Conservation (phyloP, 2,113 vertebrate species). For the Dipodomys spectabilis region DNA sequence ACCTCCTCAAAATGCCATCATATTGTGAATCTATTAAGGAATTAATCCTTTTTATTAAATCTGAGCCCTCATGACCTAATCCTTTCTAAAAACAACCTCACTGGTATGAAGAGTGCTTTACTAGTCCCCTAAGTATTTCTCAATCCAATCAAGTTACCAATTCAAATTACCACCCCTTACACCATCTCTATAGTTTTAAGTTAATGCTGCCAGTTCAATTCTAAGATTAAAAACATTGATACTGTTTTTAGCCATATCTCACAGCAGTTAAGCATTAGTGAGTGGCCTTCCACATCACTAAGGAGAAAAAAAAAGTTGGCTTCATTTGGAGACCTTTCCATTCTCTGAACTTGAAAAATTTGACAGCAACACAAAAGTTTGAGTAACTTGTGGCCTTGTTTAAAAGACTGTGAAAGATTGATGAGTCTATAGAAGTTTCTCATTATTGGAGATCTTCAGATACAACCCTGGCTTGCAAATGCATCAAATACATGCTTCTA, state of each 20-base stretch:
- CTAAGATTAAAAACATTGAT: slow-evolving; percentile 22
- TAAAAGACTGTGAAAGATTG: slow-evolving; percentile 28
- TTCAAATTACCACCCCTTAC: background rate
- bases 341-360: slow-evolving; percentile 45
- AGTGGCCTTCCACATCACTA: background rate
- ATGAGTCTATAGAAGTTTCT: slow-evolving; percentile 25
- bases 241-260: slow-evolving; percentile 18
- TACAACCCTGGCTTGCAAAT: slow-evolving; percentile 28
- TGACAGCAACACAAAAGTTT: slow-evolving; percentile 18
- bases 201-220: slow-evolving; percentile 41
- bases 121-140: too few species aligned
- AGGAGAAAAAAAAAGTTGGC: background rate
- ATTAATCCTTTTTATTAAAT: background rate
- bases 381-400: background rate
- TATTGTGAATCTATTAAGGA: background rate
- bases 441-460: slow-evolving; percentile 21
- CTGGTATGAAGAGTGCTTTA: background rate
- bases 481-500: background rate
- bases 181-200: slow-evolving; percentile 17
- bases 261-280: background rate
- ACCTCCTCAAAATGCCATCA: background rate
- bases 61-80: background rate
- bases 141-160: background rate
- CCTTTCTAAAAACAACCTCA: background rate
- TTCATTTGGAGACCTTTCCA: background rate